phyloP scores from a whole-genome alignment of 2,113 vertebrate genomes.

The Leucoraja erinaceus region DNA sequence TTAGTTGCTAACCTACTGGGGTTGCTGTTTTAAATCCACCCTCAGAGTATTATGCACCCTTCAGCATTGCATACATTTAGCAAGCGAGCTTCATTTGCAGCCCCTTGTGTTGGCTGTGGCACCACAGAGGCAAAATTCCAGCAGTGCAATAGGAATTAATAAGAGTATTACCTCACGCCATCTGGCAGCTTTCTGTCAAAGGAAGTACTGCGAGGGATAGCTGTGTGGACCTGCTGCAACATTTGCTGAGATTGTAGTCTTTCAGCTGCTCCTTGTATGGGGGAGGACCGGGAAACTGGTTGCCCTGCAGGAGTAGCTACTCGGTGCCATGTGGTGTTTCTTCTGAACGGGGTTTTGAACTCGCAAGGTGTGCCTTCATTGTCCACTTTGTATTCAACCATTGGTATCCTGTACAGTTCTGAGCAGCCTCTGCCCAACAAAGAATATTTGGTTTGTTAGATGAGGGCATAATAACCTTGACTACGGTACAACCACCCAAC shows the following conservation, averaged over 20 bases:
- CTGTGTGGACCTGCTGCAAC: constrained; percentile 75
- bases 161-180: constrained; percentile 69
- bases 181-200: constrained; percentile 89
- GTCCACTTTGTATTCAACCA: constrained; percentile 97
- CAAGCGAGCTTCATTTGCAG: background rate
- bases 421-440: constrained; percentile 77
- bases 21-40: constrained; percentile 39
- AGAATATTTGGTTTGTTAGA: constrained; percentile 29
- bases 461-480: background rate
- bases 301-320: constrained; percentile 74
- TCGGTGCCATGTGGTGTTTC: constrained; percentile 93
- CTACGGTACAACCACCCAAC: too few relatives aligned
- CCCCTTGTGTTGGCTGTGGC: background rate
- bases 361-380: constrained; percentile 92
- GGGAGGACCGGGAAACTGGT: constrained; percentile 73
- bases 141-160: background rate
- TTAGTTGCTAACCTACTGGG: background rate
- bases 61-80: background rate
- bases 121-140: constrained; percentile 6
- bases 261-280: constrained; percentile 75
- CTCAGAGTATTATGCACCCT: constrained; percentile 40
- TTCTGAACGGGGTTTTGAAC: constrained; percentile 94
- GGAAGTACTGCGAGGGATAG: constrained; percentile 88
- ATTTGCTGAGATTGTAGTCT: constrained; percentile 79
- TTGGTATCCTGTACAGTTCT: constrained; percentile 90